Evolutionary conservation across 2,113 vertebrate species (phyloP).

Genomic region (Scalopus aquaticus): DNA sequence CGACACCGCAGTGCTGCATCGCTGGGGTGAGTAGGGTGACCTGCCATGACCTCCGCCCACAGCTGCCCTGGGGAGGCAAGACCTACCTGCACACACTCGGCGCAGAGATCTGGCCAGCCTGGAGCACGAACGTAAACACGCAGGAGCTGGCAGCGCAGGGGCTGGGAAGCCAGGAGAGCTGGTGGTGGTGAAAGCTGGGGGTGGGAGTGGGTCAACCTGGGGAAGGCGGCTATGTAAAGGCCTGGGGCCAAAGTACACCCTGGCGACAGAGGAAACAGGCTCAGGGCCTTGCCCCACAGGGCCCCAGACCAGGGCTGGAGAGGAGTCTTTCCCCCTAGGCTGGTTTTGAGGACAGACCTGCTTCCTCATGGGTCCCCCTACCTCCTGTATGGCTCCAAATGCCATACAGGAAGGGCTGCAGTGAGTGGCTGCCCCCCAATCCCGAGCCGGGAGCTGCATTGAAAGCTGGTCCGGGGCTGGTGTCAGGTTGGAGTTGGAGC

Average conservation of each 20-base stretch:
- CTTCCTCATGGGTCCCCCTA: background rate
- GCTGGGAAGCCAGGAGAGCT: background rate
- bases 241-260: background rate
- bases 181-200: background rate
- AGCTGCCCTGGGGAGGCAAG: background rate
- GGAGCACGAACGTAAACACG: background rate
- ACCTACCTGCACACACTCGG: background rate
- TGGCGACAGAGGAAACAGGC: background rate
- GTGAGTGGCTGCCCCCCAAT: background rate
- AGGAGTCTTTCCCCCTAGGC: background rate
- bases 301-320: background rate
- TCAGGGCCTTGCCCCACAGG: background rate
- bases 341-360: background rate
- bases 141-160: background rate
- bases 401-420: background rate
- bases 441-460: background rate
- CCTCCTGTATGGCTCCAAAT: background rate
- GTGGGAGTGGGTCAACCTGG: background rate
- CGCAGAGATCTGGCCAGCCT: background rate
- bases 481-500: background rate
- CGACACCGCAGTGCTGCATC: background rate
- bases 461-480: background rate
- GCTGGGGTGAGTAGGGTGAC: background rate
- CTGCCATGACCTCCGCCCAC: background rate
- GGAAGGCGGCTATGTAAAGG: background rate